Evolutionary conservation across 2,113 vertebrate genomes (phyloP).

Genomic region (Catagonus wagneri): DNA sequence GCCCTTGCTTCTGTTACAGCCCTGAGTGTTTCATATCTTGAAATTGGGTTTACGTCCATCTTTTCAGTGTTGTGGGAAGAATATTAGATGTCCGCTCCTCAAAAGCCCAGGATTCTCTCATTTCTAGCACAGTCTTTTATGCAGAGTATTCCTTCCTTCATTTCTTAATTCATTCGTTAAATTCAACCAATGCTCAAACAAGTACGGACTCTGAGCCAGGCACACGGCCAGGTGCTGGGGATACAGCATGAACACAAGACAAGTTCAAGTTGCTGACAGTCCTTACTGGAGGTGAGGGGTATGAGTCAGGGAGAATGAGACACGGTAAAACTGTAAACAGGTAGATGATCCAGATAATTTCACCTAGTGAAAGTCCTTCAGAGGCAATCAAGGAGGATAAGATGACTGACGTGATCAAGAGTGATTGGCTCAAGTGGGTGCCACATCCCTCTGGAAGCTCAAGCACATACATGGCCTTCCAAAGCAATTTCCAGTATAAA

Average conservation of each 20-base stretch:
- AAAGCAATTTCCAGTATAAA: not conserved
- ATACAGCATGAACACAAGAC: not conserved
- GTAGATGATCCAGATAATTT: not conserved
- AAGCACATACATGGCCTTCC: not conserved
- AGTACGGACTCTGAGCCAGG: not conserved
- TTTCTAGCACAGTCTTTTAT: not conserved
- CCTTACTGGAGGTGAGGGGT: not conserved
- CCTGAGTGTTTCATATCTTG: not conserved
- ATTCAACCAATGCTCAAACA: not conserved
- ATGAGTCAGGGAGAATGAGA: not conserved
- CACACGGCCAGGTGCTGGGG: not conserved
- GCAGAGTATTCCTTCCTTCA: not conserved
- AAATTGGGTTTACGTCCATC: not conserved
- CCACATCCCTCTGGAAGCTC: not conserved
- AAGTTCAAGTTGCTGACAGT: not conserved
- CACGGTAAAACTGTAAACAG: not conserved
- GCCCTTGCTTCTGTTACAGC: not conserved
- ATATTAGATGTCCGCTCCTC: not conserved
- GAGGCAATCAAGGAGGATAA: not conserved
- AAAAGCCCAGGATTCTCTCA: not conserved
- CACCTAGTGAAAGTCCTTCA: not conserved
- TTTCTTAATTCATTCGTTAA: not conserved
- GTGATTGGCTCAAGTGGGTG: fast-evolving
- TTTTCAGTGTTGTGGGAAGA: not conserved
- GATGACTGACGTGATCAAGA: not conserved